Evolutionary conservation across 2,797 vertebrate genomes (phyloP).

Genomic region (Etheostoma perlongum): DNA sequence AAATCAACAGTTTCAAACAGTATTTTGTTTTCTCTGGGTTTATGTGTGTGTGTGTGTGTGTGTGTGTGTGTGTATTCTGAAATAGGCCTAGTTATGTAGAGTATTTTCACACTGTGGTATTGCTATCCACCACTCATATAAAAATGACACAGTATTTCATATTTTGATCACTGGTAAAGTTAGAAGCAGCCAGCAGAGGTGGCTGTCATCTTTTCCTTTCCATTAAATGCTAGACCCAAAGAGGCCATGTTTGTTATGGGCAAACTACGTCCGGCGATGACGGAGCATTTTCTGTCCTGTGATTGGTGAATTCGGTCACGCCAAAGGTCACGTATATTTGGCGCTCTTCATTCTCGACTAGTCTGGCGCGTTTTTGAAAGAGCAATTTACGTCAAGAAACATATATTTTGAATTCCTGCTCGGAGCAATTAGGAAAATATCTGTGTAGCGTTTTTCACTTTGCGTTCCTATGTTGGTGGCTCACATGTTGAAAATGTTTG

Average conservation of each 20-base stretch:
- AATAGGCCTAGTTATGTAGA: not conserved
- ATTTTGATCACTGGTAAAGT: too few species aligned
- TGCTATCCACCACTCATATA: not conserved
- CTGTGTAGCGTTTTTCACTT: not conserved
- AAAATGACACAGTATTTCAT: too few species aligned
- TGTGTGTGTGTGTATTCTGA: not conserved
- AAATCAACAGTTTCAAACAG: too few species aligned
- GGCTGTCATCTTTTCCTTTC: slow-evolving; percentile 26
- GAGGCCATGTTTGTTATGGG: slow-evolving; percentile 68
- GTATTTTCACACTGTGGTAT: not conserved
- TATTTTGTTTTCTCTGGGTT: too few species aligned
- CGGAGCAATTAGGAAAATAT: not conserved
- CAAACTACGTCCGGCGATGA: slow-evolving; percentile 5
- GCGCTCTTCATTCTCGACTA: slow-evolving; percentile 80
- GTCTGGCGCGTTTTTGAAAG: slow-evolving; percentile 81
- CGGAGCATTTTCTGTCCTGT: slow-evolving; percentile 18
- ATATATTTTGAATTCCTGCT: slow-evolving; percentile 14
- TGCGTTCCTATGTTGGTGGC: not conserved
- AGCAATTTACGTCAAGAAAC: slow-evolving; percentile 15
- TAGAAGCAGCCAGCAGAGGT: slow-evolving; percentile 30
- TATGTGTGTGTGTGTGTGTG: not conserved
- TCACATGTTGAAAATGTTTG: slow-evolving; percentile 14
- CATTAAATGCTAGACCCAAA: accelerated
- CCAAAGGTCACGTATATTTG: slow-evolving; percentile 80
- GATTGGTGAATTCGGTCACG: slow-evolving; percentile 76